Evolutionary conservation across 2,113 vertebrate genomes (phyloP).

Genomic region (Phyllostomus discolor): DNA sequence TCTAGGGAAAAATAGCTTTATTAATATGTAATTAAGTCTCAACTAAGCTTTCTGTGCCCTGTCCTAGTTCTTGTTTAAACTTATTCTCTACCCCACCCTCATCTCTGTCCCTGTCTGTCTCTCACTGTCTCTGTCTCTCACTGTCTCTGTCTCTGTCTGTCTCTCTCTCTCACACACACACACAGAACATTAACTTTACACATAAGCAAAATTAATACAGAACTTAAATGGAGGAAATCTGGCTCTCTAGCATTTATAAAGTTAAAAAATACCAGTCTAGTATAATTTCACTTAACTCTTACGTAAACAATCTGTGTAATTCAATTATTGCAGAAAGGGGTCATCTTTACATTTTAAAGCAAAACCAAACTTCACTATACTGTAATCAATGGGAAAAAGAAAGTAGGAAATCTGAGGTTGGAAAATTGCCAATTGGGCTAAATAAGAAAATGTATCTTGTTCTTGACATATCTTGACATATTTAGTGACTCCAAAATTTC

Average conservation of each 20-base stretch:
- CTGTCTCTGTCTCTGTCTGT: not conserved
- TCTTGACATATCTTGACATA: not conserved
- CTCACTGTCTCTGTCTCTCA: not conserved
- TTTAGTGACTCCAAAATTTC: not conserved
- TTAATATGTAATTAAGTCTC: not conserved
- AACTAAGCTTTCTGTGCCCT: not conserved
- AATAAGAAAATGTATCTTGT: not conserved
- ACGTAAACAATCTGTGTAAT: not conserved
- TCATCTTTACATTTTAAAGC: not conserved
- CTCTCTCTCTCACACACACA: not conserved
- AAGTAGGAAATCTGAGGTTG: not conserved
- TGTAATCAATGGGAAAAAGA: not conserved
- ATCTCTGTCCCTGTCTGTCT: not conserved
- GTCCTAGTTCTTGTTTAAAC: not conserved
- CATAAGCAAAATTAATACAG: not conserved
- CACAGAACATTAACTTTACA: not conserved
- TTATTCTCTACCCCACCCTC: not conserved
- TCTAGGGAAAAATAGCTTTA: not conserved
- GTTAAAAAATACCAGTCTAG: not conserved
- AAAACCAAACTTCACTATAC: not conserved
- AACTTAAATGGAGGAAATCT: not conserved
- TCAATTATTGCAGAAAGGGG: not conserved
- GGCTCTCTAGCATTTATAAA: not conserved
- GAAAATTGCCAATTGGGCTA: not conserved
- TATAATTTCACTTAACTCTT: not conserved